Evolutionary conservation across 2,113 vertebrate species (phyloP).

Genomic region (Lamprotornis superbus): DNA sequence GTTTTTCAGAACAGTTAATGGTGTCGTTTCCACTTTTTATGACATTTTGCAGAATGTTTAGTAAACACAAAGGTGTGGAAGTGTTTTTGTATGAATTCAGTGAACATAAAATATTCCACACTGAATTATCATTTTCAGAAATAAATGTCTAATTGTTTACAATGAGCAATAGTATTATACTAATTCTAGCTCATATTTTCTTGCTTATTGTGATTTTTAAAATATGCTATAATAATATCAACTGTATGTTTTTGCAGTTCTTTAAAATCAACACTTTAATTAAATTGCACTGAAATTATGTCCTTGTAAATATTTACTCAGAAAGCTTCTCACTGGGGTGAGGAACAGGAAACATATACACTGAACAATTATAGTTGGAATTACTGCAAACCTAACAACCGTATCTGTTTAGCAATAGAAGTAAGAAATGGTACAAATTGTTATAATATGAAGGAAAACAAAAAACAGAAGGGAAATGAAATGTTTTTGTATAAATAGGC

Average conservation of each 20-base stretch:
- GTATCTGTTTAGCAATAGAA: background rate
- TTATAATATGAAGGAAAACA: background rate
- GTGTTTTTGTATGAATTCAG: background rate
- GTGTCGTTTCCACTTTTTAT: background rate
- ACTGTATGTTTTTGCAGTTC: background rate
- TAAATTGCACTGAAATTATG: background rate
- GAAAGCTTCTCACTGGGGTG: background rate
- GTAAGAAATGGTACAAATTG: background rate
- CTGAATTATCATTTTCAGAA: background rate
- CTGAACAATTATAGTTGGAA: background rate
- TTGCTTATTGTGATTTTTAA: background rate
- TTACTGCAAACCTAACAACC: background rate
- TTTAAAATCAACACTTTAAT: conserved; percentile 32
- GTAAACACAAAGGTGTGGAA: background rate
- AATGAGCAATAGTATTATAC: background rate
- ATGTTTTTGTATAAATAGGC: background rate
- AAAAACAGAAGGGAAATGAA: background rate
- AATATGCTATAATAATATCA: background rate
- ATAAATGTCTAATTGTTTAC: background rate
- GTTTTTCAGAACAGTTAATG: background rate
- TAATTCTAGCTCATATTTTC: background rate
- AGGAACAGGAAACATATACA: background rate
- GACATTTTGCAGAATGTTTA: background rate
- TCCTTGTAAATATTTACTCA: conserved; percentile 35
- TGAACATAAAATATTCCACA: background rate